Conservation (phyloP, 2,797 vertebrate species). For the Paramormyrops hopkinsi region DNA sequence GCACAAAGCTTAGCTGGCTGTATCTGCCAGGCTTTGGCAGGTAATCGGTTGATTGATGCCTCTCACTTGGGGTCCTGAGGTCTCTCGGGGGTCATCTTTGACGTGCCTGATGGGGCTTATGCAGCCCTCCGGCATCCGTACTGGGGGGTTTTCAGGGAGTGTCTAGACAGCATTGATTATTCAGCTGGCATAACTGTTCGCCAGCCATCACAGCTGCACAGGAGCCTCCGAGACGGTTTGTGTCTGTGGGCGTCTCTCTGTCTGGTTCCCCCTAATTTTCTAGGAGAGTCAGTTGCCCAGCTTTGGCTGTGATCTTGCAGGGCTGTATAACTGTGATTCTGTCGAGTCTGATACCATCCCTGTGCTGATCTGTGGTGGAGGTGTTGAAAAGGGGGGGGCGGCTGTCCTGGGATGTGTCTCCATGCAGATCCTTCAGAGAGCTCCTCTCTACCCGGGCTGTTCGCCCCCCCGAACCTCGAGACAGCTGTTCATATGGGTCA, state of each 20-base stretch:
- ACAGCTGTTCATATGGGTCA: not conserved
- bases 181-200: not conserved
- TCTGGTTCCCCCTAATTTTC: not conserved
- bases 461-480: not conserved
- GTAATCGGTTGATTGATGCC: constrained; percentile 2
- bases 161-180: constrained; percentile 16
- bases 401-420: not conserved
- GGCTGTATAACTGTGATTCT: not conserved
- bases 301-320: not conserved
- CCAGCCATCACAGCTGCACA: not conserved
- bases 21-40: not conserved
- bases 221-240: not conserved
- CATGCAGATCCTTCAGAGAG: not conserved
- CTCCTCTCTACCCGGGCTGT: not conserved
- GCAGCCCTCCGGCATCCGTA: not conserved
- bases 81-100: not conserved
- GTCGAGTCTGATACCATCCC: not conserved
- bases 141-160: not conserved
- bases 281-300: not conserved
- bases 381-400: not conserved
- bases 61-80: not conserved
- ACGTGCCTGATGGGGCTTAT: not conserved
- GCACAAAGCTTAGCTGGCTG: not conserved
- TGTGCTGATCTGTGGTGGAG: not conserved
- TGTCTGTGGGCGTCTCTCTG: not conserved